A percentile compares a stretch with the other conserved stretches of the same genome.
Evolutionary conservation across 2,797 vertebrate genomes (phyloP).

Genomic region (Nasua narica): DNA sequence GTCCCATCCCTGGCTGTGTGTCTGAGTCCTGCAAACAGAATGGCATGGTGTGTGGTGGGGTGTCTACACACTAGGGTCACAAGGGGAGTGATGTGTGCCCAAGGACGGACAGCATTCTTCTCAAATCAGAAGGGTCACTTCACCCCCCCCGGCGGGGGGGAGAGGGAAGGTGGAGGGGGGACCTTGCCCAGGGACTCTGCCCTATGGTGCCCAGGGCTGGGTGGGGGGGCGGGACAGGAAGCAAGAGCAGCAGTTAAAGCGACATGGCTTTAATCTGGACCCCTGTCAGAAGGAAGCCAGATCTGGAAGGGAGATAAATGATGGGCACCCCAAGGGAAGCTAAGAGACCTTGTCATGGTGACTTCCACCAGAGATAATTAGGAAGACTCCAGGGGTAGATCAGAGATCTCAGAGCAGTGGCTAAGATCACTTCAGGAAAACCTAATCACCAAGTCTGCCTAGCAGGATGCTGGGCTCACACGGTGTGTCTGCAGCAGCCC

Average conservation of each 20-base stretch:
- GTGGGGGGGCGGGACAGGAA: not conserved
- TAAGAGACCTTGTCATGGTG: not conserved
- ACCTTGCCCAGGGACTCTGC: too few species aligned
- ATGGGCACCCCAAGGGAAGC: not conserved
- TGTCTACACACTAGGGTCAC: not conserved
- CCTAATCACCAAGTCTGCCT: not conserved
- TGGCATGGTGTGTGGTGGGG: accelerated
- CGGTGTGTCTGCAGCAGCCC: not conserved
- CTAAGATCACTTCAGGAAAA: not conserved
- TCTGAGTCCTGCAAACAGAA: not conserved
- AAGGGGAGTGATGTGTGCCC: accelerated
- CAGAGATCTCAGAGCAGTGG: not conserved
- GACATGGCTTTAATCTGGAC: not conserved
- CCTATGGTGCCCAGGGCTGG: too few species aligned
- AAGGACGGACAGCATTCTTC: not conserved
- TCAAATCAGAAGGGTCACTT: not conserved
- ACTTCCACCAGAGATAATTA: not conserved
- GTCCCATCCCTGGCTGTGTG: not conserved
- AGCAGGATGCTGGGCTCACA: not conserved
- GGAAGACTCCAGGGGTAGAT: not conserved
- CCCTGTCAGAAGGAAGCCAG: not conserved
- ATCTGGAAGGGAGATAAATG: not conserved
- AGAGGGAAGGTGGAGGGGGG: too few species aligned
- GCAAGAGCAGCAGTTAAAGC: not conserved
- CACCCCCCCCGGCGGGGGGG: too few species aligned